Evolutionary conservation across 2,113 vertebrate genomes (phyloP), one percentile per base, ranked within the genome.

Genomic region (Ramphastos sulfuratus): DNA sequence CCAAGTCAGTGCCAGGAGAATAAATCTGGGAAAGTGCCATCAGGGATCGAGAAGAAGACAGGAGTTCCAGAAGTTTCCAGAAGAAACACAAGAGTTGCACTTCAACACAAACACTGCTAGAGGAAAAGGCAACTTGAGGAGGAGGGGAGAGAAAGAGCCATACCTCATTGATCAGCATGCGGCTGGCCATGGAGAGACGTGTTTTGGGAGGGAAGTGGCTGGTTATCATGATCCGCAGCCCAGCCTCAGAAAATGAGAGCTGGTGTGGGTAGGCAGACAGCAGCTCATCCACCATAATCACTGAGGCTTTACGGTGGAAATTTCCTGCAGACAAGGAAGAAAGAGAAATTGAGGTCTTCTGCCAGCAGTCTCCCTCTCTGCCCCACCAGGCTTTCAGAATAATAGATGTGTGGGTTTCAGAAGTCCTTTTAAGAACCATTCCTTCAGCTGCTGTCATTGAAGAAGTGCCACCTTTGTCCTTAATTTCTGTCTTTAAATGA

Each of bases 141-240:
- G 44, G 44, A 13, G 25, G 64, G 30, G 17, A 82, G 79, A 63
- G 8, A 61, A 48, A 64, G 42, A 71, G 74, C 92, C 90, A 52
- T 94, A 99, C 99, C 98, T 99, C 99, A 55, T 98, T 99, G 97
- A 99, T 99, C 76, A 99, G 96, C 99, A 99, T 99, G n/a, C 99
- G 98, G 37, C 99, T 99, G 85, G 99, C 99, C 99, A 99, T 99
- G 92, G 99, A 99, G 92, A 99, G 99, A n/a, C 99, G 98, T 64
- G 99, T 99, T 93, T 98, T 98, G 25, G 99, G 99, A 54, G 99
- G 99, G 81, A 99, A 99, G 95, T 99, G 99, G 91, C 98, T 99
- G 70, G 99, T 99, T 97, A 99, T 99, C 99, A 99, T 99, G 97
- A 99, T 99, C 91, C 99, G 98, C 96, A 99, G 98, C 42, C 99